Base-by-base conservation (phyloP, 2,888 invertebrate genomes). In the Chalcis sispes region DNA sequence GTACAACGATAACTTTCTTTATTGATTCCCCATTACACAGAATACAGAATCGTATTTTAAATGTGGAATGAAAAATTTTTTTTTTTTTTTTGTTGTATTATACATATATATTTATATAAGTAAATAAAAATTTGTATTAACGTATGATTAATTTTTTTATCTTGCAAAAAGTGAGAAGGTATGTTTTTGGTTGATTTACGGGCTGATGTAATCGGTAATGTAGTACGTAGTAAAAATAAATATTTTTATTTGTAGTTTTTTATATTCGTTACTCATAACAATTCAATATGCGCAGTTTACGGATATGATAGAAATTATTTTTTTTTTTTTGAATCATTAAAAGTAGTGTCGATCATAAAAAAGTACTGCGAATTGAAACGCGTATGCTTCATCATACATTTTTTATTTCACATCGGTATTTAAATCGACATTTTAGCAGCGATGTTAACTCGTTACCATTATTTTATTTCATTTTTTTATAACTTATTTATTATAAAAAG, bases 201-300 rank as follows among this genome's bases (percentile, higher is more conserved):
- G 70, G 70, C 61, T 61, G 61, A 50, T 70, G 70, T 70, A 70
- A 61, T 67, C 52, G 25, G 50, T 70, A 61, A 61, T 61, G 59
- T 61, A 61, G 61, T 36, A 46, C 3, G 10, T 7, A 13, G 42
- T 67, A n/a, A 66, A 54, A 52, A 29, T 3, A n/a, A 67, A 40
- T 42, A 48, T 48, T 65, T 20, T 18, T 46, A 32, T 46, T 36
- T 8, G 64, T 64, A 64, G 64, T 48, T 62, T 62, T 40, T 59
- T 59, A 18, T 15, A 29, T 42, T 13, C 1, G n/a, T n/a, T n/a
- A n/a, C n/a, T n/a, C n/a, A n/a, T n/a, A n/a, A n/a, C n/a, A n/a
- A n/a, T n/a, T n/a, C n/a, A n/a, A n/a, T n/a, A n/a, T n/a, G n/a
- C n/a, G n/a, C n/a, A 62, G 4, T 18, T 46, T 13, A 27, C 13